These are phyloP conservation scores for Drosophila azteca DNA, from an alignment of 1,140 invertebrate species.

Conservation along the genomic window DNA sequence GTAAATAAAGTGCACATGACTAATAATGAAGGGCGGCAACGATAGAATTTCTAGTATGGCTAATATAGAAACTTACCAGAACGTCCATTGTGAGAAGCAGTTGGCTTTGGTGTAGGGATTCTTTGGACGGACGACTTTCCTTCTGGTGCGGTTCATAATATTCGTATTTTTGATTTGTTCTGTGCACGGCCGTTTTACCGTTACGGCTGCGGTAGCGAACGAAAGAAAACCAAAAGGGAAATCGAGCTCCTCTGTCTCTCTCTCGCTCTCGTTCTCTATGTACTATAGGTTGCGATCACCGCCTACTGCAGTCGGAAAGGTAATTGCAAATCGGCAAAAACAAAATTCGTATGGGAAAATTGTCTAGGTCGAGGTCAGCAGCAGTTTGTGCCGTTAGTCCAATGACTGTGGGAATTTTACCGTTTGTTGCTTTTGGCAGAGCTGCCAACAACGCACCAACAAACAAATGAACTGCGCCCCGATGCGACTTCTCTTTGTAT, in stretches of 20 bases:
- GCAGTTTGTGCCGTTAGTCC: conserved; percentile 36
- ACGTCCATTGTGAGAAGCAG: conserved; percentile 74
- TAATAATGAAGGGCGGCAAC: conserved; percentile 12
- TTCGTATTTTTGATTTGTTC: conserved; percentile 7
- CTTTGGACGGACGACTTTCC: conserved; percentile 72
- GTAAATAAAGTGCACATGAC: conserved; percentile 39
- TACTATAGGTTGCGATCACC: neutral
- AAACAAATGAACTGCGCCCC: conserved; percentile 9
- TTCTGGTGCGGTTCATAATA: conserved; percentile 79
- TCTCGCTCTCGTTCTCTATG: neutral
- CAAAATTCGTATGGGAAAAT: conserved; percentile 29
- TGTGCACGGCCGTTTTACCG: conserved; percentile 43
- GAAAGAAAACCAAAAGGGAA: neutral
- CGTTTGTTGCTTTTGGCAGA: conserved; percentile 44
- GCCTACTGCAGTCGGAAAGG: conserved; percentile 2
- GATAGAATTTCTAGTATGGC: neutral
- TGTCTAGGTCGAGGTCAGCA: conserved; percentile 64
- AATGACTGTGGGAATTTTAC: conserved; percentile 39
- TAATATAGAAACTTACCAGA: conserved; percentile 66
- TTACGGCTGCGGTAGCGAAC: conserved; percentile 30
- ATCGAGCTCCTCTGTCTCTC: conserved; percentile 8
- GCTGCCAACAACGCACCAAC: conserved; percentile 8
- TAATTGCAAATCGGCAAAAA: conserved; percentile 53
- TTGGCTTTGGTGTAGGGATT: conserved; percentile 77
- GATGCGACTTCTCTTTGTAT: neutral